Conservation (phyloP, 2,888 invertebrate species). For the Serripes groenlandicus region DNA sequence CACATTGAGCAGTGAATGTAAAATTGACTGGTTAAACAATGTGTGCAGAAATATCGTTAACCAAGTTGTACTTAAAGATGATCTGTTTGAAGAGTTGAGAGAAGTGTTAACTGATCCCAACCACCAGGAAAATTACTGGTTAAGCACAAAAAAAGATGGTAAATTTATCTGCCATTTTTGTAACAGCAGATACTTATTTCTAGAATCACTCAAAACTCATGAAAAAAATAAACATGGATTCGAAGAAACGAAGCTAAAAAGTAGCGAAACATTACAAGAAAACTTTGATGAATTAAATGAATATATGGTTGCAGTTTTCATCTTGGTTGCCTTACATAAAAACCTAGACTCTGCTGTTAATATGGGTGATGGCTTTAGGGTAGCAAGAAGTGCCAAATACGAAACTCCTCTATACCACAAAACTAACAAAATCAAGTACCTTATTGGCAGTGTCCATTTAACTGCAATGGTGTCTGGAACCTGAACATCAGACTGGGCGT, state of each 20-base stretch:
- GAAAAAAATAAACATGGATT: conserved; percentile 28
- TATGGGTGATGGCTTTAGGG: not conserved
- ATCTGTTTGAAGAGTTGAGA: conserved; percentile 26
- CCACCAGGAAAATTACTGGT: conserved; percentile 46
- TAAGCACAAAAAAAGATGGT: conserved; percentile 1
- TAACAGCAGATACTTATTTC: conserved; percentile 15
- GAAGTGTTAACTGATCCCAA: conserved; percentile 35
- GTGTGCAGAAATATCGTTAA: not conserved
- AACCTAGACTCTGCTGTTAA: not conserved
- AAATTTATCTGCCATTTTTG: conserved; percentile 34
- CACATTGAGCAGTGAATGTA: not conserved
- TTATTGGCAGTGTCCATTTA: not conserved
- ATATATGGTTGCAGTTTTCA: not conserved
- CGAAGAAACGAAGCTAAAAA: not conserved
- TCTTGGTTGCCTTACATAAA: not conserved
- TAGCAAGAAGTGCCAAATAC: not conserved
- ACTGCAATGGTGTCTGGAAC: not conserved
- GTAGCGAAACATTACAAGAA: not conserved
- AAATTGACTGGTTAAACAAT: not conserved
- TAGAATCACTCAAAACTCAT: conserved; percentile 16
- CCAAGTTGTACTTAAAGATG: not conserved
- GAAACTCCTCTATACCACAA: not conserved
- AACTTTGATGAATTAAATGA: not conserved
- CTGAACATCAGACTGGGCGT: not conserved
- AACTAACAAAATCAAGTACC: not conserved